Evolutionary conservation across 2,888 invertebrate genomes (phyloP).

Genomic region (Odontomyia ornata): DNA sequence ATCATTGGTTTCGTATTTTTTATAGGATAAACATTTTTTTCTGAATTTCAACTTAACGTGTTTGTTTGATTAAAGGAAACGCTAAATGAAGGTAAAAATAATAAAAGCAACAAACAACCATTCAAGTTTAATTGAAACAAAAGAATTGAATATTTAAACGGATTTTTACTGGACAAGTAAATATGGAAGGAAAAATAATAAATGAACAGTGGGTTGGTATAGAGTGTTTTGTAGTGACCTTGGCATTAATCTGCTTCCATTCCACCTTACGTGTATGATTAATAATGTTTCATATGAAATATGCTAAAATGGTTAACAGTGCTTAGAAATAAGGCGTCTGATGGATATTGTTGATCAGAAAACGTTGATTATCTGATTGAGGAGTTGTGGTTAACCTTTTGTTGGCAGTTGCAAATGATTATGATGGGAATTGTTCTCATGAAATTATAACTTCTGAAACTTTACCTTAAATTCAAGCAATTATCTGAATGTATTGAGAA

Average conservation of each 20-base stretch:
- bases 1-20: no score
- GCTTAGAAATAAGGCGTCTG: not conserved
- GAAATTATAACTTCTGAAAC: no score
- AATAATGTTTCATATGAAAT: not conserved
- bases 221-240: not conserved
- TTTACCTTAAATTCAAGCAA: no score
- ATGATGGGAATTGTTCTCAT: no score
- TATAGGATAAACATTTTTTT: no score
- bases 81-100: no score
- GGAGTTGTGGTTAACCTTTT: not conserved
- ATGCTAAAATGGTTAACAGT: not conserved
- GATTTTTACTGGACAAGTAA: not conserved
- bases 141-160: not conserved
- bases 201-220: not conserved
- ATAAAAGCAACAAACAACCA: no score
- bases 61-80: no score
- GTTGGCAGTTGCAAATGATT: not conserved
- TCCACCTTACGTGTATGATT: not conserved
- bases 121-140: no score
- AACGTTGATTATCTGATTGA: not conserved
- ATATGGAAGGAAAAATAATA: not conserved
- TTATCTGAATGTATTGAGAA: no score
- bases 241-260: not conserved
- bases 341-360: not conserved
- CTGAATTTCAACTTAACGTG: no score